Base-by-base conservation (phyloP, 2,797 vertebrate genomes). In the Numenius phaeopus region DNA sequence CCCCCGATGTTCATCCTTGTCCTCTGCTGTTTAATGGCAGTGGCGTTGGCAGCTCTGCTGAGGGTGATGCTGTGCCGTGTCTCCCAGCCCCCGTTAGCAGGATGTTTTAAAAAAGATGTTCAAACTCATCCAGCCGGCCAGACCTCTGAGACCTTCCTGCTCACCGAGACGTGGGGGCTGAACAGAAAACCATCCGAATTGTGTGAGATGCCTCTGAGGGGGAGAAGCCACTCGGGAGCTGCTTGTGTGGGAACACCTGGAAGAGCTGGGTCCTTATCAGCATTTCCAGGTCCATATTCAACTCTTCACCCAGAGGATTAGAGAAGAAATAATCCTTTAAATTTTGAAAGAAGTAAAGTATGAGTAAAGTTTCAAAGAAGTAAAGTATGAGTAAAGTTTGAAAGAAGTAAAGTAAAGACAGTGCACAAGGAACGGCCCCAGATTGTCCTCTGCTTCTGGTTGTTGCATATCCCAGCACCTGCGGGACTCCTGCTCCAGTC, bases 401-500 rank as follows among this genome's bases (percentile, higher is more conserved):
- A 52, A 83, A 76, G 62, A 54, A 24, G 37, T 23, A 10, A 39
- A 49, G 23, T 17, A 10, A 7, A 50, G 50, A 21, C 20, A 44
- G 26, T 18, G 21, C 21, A 34, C 40, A 42, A 47, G 54, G 55
- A 62, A 44, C 57, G 14, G 42, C 14, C 11, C 14, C 37, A 39
- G 1, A 26, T n/a, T 20, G 34, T 66, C 58, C n/a, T 40, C 42
- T 39, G n/a, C 39, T 49, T 10, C 47, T 58, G 50, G 20, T 6
- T 29, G 3, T 32, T 47, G 58, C 18, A 3, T 34, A 27, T 30
- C 29, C 44, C 37, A 39, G 44, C 21, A 37, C 44, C 55, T 30
- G 57, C 1, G 1, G 22, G 50, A 32, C 18, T 46, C 24, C 47
- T 0, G 2, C 67, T 73, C 59, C 47, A 14, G 26, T 16, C 5